Evolutionary conservation across 2,888 invertebrate species (phyloP), one percentile per base, ranked within the genome.

Genomic region (Lepidocyrtinus sp.): DNA sequence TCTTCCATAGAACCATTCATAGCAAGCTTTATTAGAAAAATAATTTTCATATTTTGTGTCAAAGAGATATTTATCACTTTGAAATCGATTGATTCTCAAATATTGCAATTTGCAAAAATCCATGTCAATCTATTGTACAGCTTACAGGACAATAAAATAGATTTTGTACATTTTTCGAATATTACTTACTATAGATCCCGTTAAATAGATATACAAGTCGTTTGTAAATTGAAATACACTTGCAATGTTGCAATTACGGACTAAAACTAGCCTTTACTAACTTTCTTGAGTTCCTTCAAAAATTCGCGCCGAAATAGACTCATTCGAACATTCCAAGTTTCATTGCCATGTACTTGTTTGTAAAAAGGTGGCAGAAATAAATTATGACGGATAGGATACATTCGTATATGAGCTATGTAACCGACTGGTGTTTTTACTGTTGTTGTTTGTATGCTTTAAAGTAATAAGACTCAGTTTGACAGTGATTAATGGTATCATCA

Each of bases 401-500:
- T 36, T 9, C 12, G 36, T 36, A 36, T 36, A 12, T 36, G 36
- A 36, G 36, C 12, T n/a, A n/a, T n/a, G n/a, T n/a, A n/a, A n/a
- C n/a, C n/a, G n/a, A n/a, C n/a, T 36, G 36, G 36, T 36, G 12
- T 36, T 36, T 36, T 12, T 36, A 36, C 36, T 36, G n/a, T 36
- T 36, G 36, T 36, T 9, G 7, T 55, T 55, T 55, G 55, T 55
- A 55, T n/a, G 55, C 55, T 55, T 17, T 55, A 55, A 36, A 71
- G 78, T 76, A 75, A 68, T 68, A 68, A 78, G 68, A 45, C 25
- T 68, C 59, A 46, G 69, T 78, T 73, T 78, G 78, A 78, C 78
- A 78, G 70, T 78, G 78, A 78, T 78, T 78, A 78, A 78, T 78
- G 78, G 78, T 78, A 73, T 78, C 78, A 78, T 73, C 78, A 63